Evolutionary conservation across 2,888 invertebrate genomes (phyloP).

Genomic region (Ormyrus rosae): DNA sequence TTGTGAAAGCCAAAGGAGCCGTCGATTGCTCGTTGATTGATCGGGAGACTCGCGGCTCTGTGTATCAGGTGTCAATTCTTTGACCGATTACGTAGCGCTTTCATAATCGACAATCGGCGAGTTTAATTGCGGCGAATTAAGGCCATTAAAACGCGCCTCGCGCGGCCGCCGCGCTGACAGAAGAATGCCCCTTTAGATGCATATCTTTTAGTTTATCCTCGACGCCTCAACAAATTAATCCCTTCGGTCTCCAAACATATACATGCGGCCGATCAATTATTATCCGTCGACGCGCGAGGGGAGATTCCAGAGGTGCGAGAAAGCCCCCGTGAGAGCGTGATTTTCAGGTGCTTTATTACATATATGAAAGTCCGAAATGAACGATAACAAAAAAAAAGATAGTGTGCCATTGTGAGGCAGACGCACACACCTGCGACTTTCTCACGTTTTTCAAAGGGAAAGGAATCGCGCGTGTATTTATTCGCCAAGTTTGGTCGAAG

Average conservation of each 20-base stretch:
- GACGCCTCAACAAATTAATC: slow-evolving; percentile 19
- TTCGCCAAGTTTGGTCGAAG: slow-evolving; percentile 5
- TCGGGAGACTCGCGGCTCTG: not conserved
- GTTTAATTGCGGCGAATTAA: slow-evolving; percentile 33
- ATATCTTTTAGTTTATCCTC: not conserved
- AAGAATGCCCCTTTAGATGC: slow-evolving; percentile 9
- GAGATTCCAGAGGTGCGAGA: not conserved
- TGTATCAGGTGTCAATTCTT: slow-evolving; percentile 36
- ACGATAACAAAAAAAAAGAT: slow-evolving; percentile 1
- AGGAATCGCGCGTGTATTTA: slow-evolving; percentile 18
- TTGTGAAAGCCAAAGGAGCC: slow-evolving; percentile 8
- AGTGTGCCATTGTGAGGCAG: not conserved
- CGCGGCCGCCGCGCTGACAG: not conserved
- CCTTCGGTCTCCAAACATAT: not conserved
- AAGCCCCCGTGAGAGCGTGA: not conserved
- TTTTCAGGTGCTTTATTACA: not conserved
- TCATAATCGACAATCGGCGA: slow-evolving; percentile 18
- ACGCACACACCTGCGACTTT: slow-evolving; percentile 24
- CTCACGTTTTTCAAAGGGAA: slow-evolving; percentile 18
- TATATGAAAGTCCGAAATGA: not conserved
- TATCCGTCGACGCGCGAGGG: not conserved
- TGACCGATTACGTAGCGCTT: slow-evolving; percentile 32
- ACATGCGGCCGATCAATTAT: slow-evolving; percentile 8
- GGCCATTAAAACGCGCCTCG: not conserved
- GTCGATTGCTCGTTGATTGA: slow-evolving; percentile 28